phyloP scores from a whole-genome alignment of 2,113 vertebrate genomes.

The Engystomops pustulosus region DNA sequence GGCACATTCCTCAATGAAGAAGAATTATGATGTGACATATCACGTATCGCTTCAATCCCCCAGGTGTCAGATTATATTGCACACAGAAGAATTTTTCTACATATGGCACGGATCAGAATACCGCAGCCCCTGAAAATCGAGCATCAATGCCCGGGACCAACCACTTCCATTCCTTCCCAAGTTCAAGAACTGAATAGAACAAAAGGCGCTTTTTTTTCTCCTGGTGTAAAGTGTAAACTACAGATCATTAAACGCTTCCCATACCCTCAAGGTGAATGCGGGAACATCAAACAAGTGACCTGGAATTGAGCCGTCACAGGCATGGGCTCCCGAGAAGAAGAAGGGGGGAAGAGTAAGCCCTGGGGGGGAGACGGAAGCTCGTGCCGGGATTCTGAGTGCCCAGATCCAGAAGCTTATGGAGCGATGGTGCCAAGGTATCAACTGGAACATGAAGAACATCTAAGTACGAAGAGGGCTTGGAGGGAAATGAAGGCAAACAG shows the following conservation, averaged over 20 bases:
- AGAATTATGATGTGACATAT: no score
- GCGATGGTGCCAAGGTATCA: background rate
- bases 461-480: background rate
- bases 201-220: conserved; percentile 38
- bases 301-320: conserved; percentile 46
- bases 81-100: no score
- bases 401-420: background rate
- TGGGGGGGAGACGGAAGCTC: conserved; percentile 24
- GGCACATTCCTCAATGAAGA: no score
- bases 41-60: no score
- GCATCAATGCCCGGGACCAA: background rate
- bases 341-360: conserved; percentile 2
- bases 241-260: conserved; percentile 57
- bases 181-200: conserved; percentile 12
- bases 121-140: background rate
- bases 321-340: background rate
- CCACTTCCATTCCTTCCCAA: conserved; percentile 3
- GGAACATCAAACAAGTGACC: conserved; percentile 53
- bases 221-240: conserved; percentile 55
- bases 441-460: conserved; percentile 7
- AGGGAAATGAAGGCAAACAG: background rate
- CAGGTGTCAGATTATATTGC: no score
- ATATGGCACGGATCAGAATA: background rate
- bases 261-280: conserved; percentile 49
- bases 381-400: background rate